Percentiles rank a stretch among this genome's conserved stretches.
Conservation (phyloP, 2,888 invertebrate genomes). For the Chymomyza caudatula region DNA sequence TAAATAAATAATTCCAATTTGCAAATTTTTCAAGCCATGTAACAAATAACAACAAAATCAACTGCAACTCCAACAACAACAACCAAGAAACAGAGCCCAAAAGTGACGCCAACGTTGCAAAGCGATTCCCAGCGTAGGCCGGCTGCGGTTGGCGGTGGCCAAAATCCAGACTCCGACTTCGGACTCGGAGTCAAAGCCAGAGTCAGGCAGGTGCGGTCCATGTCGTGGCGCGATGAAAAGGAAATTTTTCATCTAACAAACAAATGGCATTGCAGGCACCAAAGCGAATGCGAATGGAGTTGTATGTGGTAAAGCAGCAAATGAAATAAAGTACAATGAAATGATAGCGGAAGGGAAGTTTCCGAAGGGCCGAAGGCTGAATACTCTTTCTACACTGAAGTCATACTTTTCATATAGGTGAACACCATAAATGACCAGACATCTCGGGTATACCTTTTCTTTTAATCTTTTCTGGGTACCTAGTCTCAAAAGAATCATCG, state of each 20-base stretch:
- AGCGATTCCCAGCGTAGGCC: neutral
- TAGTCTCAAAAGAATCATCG: no score
- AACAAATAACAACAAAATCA: neutral
- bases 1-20: conserved; percentile 65
- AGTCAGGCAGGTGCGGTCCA: conserved; percentile 56
- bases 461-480: no score
- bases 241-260: conserved; percentile 65
- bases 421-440: no score
- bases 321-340: neutral
- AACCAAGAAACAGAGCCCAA: conserved; percentile 19
- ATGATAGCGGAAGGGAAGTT: neutral
- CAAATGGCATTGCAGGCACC: conserved; percentile 27
- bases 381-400: no score
- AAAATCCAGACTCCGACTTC: neutral
- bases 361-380: neutral
- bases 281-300: conserved; percentile 48
- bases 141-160: neutral
- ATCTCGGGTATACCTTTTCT: no score
- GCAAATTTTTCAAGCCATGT: conserved; percentile 55
- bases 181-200: neutral
- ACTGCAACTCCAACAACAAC: neutral
- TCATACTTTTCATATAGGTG: no score
- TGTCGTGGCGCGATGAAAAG: conserved; percentile 59
- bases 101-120: conserved; percentile 37
- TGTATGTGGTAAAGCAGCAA: conserved; percentile 18